A percentile compares a stretch with the other conserved stretches of the same genome.
phyloP scores from a whole-genome alignment of 1,140 invertebrate genomes.

The Acyrthosiphon pisum region DNA sequence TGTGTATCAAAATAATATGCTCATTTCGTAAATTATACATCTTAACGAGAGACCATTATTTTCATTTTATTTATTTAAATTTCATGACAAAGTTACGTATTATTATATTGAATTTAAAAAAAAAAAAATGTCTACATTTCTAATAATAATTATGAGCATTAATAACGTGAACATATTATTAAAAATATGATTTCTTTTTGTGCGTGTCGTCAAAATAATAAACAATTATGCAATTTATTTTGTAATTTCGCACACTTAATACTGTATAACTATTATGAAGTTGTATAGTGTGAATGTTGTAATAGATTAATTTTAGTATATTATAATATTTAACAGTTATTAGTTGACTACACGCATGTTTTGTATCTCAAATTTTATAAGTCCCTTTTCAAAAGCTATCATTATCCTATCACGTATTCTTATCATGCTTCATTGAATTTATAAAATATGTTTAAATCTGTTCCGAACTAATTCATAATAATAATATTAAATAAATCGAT shows the following conservation, averaged over 20 bases:
- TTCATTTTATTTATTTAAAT: neutral
- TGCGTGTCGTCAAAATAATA: neutral
- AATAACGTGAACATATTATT: neutral
- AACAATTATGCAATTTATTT: constrained; percentile 14
- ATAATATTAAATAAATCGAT: neutral
- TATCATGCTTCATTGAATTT: neutral
- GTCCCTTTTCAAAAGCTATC: neutral
- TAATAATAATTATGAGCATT: neutral
- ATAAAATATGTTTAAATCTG: too few relatives aligned
- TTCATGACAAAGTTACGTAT: neutral
- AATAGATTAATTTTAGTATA: neutral
- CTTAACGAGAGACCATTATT: neutral
- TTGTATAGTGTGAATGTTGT: neutral
- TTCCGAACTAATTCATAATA: neutral
- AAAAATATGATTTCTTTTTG: neutral
- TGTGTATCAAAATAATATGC: neutral
- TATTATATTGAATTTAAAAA: neutral
- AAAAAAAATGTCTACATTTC: neutral
- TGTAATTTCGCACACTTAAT: neutral
- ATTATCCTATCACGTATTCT: too few relatives aligned
- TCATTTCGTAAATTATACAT: neutral
- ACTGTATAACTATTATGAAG: neutral
- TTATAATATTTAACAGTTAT: neutral
- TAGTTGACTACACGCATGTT: neutral
- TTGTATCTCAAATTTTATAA: neutral